A percentile compares a stretch with the other conserved stretches of the same genome.
Conservation (phyloP, 2,797 vertebrate genomes). For the Botia kubotai region DNA sequence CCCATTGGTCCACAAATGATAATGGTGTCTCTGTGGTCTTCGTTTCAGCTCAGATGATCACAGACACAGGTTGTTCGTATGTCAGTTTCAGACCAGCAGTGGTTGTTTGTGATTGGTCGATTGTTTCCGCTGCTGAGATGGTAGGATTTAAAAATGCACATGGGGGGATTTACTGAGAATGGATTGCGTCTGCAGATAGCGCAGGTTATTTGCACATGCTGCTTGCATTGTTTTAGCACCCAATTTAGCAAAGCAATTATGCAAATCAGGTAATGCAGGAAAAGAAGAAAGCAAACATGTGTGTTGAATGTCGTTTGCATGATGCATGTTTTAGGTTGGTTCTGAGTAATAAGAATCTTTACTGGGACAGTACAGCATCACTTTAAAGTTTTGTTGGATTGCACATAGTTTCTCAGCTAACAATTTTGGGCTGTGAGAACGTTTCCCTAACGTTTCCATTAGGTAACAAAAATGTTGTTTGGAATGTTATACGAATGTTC, state of each 20-base stretch:
- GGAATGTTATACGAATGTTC: too few species aligned
- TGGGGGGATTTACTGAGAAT: neutral
- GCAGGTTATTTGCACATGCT: slow-evolving; percentile 1
- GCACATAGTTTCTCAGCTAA: too few species aligned
- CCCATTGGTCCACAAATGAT: slow-evolving; percentile 23
- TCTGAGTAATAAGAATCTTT: too few species aligned
- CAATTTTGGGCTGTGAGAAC: too few species aligned
- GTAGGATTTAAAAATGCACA: neutral
- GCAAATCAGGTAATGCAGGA: neutral
- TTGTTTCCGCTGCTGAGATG: neutral
- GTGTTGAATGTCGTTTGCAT: too few species aligned
- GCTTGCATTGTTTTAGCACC: neutral
- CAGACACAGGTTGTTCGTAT: neutral
- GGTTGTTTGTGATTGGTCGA: neutral
- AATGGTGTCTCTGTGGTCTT: neutral
- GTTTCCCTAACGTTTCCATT: too few species aligned
- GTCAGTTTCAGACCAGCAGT: neutral
- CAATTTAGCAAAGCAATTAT: slow-evolving; percentile 4
- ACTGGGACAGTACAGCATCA: too few species aligned
- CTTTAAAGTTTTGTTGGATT: too few species aligned
- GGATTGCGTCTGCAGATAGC: neutral
- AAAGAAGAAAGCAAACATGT: neutral
- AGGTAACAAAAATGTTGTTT: too few species aligned
- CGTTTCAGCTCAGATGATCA: slow-evolving; percentile 20
- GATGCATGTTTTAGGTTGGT: too few species aligned